A percentile compares a stretch with the other conserved stretches of the same genome.
phyloP scores from a whole-genome alignment of 2,888 invertebrate species.

The Gastracanthus pulcherrimus region DNA sequence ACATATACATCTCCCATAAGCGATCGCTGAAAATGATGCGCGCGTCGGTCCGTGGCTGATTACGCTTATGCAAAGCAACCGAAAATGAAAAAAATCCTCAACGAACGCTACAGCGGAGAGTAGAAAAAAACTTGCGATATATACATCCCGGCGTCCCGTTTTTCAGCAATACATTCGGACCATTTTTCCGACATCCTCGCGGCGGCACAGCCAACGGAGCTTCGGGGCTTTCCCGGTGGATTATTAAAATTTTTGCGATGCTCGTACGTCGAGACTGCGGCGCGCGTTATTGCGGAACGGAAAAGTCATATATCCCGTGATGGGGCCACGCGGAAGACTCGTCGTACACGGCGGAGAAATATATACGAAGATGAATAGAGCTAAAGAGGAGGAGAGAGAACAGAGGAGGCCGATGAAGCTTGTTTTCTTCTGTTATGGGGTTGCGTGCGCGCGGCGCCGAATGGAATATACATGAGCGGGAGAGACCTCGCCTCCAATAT shows the following conservation, averaged over 20 bases:
- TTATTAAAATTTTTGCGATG: conserved; percentile 49
- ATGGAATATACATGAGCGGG: conserved; percentile 73
- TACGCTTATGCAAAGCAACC: background rate
- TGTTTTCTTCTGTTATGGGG: conserved; percentile 68
- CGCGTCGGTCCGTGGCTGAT: no score
- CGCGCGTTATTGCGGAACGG: background rate
- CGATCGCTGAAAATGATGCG: no score
- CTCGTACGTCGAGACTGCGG: background rate
- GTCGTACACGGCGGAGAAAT: background rate
- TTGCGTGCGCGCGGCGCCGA: conserved; percentile 65
- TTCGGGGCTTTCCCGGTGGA: background rate
- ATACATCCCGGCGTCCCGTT: background rate
- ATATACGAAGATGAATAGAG: background rate
- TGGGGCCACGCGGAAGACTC: background rate
- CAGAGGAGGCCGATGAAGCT: conserved; percentile 19
- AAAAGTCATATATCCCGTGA: background rate
- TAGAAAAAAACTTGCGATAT: background rate
- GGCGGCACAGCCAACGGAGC: background rate
- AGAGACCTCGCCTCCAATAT: conserved; percentile 54
- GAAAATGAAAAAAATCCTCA: no score
- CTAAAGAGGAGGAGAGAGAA: background rate
- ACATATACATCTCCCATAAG: no score
- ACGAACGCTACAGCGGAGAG: no score
- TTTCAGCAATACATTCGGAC: background rate
- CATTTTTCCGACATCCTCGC: background rate